Percentiles rank a stretch among this genome's conserved stretches.
These are phyloP conservation scores for Drosophila rhopaloa DNA, from an alignment of 1,140 invertebrate genomes.

Conservation along the genomic window DNA sequence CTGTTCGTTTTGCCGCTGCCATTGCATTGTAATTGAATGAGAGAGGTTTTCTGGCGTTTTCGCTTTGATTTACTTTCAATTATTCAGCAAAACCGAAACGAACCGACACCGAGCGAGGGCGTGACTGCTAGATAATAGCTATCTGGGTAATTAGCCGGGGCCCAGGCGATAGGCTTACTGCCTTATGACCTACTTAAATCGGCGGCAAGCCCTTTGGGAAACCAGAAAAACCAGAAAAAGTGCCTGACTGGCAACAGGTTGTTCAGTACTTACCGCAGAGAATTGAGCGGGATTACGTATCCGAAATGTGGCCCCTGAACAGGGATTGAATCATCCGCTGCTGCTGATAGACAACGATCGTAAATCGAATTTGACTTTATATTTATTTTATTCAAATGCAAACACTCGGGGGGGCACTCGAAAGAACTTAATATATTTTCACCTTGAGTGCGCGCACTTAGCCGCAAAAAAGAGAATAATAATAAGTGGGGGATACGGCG, in stretches of 20 bases:
- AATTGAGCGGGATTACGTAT: conserved; percentile 10
- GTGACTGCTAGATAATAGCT: conserved; percentile 47
- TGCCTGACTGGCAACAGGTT: conserved; percentile 34
- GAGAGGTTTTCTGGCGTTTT: conserved; percentile 27
- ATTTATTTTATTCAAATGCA: conserved; percentile 67
- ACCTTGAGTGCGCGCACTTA: conserved; percentile 77
- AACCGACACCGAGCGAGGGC: conserved; percentile 23
- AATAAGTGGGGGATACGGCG: conserved; percentile 42
- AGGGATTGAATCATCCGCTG: conserved; percentile 35
- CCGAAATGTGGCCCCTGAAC: conserved; percentile 7
- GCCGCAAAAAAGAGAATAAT: conserved; percentile 60
- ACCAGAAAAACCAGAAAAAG: conserved; percentile 39
- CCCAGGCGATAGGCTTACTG: conserved; percentile 25
- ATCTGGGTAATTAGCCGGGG: conserved; percentile 37
- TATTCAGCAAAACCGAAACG: conserved; percentile 49
- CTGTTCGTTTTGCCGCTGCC: conserved; percentile 6
- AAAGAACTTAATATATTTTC: conserved; percentile 79
- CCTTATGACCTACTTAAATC: conserved; percentile 57
- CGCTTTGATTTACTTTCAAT: conserved; percentile 65
- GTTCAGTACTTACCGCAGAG: conserved; percentile 25
- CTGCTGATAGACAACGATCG: conserved; percentile 22
- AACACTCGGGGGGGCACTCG: conserved; percentile 70
- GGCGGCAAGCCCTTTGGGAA: conserved; percentile 55
- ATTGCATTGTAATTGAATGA: conserved; percentile 44
- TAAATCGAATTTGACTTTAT: conserved; percentile 65